Evolutionary conservation across 2,113 vertebrate genomes (phyloP), one percentile per base, ranked within the genome.

Genomic region (Pongo abelii): DNA sequence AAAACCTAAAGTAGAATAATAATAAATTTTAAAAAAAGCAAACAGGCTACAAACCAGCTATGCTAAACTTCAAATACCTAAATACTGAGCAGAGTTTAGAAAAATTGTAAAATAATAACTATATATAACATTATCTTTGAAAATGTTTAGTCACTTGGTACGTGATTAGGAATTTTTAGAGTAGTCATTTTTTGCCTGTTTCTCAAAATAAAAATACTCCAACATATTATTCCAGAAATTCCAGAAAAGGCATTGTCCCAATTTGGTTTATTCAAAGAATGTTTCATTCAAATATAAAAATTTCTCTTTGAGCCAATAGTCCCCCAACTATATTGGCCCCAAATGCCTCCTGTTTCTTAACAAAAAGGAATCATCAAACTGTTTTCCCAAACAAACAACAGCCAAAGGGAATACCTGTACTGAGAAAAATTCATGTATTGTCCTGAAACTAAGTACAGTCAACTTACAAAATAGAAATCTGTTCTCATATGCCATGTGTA

Each of bases 261-360:
- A 40, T 46, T 87, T 46, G 46, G 3, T 18, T 92, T 74, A 91
- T 61, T 78, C 35, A 52, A 6, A 30, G 70, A 61, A 50, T 72
- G 74, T 87, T 40, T 40, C 3, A 9, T 92, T 81, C 46, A 80
- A 61, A 92, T 64, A 35, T 23, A 52, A 78, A 84, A 13, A 6
- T 50, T 38, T 12, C 9, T n/a, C 16, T 48, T 69, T 67, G 22
- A 91, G 20, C 32, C 32, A 88, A 48, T 75, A 10, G 70, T 70
- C 16, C 67, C 30, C 46, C 8, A 50, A 80, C 6, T 50, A 32
- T 35, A 27, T 0, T 10, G 9, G 8, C 9, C 30, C 1, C 1
- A 91, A 72, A 46, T 0, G 8, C 46, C 43, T 40, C 25, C 43
- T 11, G n/a, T 32, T 84, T 89, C 16, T 30, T 46, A 43, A 35